Evolutionary conservation across 2,888 invertebrate genomes (phyloP), one percentile per base, ranked within the genome.

Genomic region (Dryobota labecula): DNA sequence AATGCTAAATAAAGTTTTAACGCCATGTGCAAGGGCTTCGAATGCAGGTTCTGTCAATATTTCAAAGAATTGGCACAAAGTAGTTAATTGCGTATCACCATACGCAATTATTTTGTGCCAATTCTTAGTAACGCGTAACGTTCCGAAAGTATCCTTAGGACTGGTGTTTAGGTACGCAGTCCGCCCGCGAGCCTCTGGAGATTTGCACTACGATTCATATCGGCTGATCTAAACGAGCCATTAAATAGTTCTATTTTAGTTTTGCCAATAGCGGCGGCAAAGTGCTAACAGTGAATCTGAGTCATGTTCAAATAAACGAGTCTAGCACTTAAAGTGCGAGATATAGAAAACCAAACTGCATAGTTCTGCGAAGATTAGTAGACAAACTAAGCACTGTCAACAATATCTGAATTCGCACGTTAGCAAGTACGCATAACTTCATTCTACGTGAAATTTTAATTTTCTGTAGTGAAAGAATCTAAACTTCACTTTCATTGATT

Each of bases 401-500:
- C 54, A 78, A 76, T 76, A 70, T 70, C 61, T n/a, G 45, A 78
- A 78, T 70, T 80, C 61, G 56, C 64, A 78, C 56, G 64, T 65
- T 65, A 80, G 36, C 45, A 56, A 38, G 71, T 57, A 66, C 62
- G 24, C 54, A 56, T 61, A 54, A 71, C 60, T 54, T 65, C 58
- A 71, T 45, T 38, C 45, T 53, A 38, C 68, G 61, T 73, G 69
- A 84, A 84, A 82, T 83, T 76, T 62, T 64, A 80, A 76, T 84
- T 77, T 75, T 70, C 69, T 83, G 83, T 84, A 83, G 81, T 77
- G 73, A 81, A 86, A 87, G 81, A 88, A 86, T 86, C 84, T 82
- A 88, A 86, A 86, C 80, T 84, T 85, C 82, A 86, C 90, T 90
- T 90, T 89, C 89, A 84, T 89, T 86, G 70, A 87, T 82, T 76